Base-by-base conservation (phyloP, 2,797 vertebrate species). In the Muscicapa comitata region DNA sequence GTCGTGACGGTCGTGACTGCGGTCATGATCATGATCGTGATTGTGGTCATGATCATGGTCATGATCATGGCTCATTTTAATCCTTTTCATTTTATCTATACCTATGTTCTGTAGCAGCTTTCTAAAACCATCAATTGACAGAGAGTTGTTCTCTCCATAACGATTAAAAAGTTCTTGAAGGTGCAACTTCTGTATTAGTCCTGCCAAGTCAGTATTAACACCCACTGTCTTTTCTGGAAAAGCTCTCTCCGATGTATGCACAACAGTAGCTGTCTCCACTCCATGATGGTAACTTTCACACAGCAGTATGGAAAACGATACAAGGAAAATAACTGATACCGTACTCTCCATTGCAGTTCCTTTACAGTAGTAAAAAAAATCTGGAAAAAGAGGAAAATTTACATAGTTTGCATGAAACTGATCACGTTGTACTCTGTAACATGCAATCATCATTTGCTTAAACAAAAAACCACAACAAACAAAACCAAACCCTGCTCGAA, bases 141-240 rank as follows among this genome's bases (percentile, higher is more conserved):
- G 98, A 90, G 98, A 98, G 67, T 99, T 99, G 26, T 99, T 99
- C 77, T 99, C 98, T 37, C 99, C 99, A 3, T 98, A 99, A 94
- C 98, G 98, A 96, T 97, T 96, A 92, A 99, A 99, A 35, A 99
- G 98, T 20, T 98, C 98, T 84, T 98, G 98, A 85, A 99, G 98
- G 93, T 99, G 98, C 35, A 97, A 97, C 47, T 97, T 98, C 94
- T 98, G 99, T 75, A 97, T 98, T 66, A 94, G 96, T 68, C 97
- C 88, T 4, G 99, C 99, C 83, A 97, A 93, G 63, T 97, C 98
- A 17, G 40, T 13, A 79, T 99, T 98, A 17, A 98, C 33, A 3
- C 97, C 92, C 11, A 98, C 92, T 84, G 96, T 92, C 97, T 97
- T 97, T 72, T 96, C 97, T 11, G 95, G 75, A 77, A 95, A 91